Percentiles rank a stretch among this genome's conserved stretches.
phyloP scores from a whole-genome alignment of 1,140 invertebrate species.

The Lepidurus arcticus region DNA sequence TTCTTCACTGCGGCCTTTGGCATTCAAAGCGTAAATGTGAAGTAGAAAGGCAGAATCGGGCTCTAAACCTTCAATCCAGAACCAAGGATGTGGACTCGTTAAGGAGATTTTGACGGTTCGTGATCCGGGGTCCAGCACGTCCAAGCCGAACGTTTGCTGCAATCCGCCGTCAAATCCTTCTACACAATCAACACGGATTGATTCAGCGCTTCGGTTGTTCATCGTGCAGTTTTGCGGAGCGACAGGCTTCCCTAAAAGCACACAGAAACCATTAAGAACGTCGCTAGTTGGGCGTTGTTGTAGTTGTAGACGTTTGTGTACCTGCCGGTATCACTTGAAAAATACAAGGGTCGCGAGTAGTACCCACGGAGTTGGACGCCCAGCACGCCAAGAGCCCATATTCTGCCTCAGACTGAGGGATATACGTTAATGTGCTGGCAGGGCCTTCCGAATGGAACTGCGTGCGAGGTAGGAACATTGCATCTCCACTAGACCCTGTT shows the following conservation, averaged over 20 bases:
- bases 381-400: conserved; percentile 66
- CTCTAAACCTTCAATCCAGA: conserved; percentile 41
- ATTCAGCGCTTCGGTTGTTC: conserved; percentile 77
- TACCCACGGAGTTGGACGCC: conserved; percentile 68
- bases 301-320: conserved; percentile 43
- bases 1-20: conserved; percentile 76
- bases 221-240: conserved; percentile 57
- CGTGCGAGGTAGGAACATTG: conserved; percentile 63
- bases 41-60: conserved; percentile 57
- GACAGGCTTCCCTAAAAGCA: conserved; percentile 52
- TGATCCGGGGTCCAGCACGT: conserved; percentile 46
- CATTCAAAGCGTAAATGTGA: conserved; percentile 72
- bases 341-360: conserved; percentile 67
- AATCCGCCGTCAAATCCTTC: conserved; percentile 63
- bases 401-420: conserved; percentile 62
- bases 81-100: conserved; percentile 38
- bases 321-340: conserved; percentile 79
- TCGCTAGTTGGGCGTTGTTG: neutral
- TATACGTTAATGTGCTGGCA: conserved; percentile 67
- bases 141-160: conserved; percentile 65
- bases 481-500: conserved; percentile 50
- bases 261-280: neutral
- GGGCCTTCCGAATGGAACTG: conserved; percentile 57
- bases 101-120: conserved; percentile 32
- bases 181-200: conserved; percentile 54